Evolutionary conservation across 2,797 vertebrate genomes (phyloP), one percentile per base, ranked within the genome.

Genomic region (Thamnophis elegans): DNA sequence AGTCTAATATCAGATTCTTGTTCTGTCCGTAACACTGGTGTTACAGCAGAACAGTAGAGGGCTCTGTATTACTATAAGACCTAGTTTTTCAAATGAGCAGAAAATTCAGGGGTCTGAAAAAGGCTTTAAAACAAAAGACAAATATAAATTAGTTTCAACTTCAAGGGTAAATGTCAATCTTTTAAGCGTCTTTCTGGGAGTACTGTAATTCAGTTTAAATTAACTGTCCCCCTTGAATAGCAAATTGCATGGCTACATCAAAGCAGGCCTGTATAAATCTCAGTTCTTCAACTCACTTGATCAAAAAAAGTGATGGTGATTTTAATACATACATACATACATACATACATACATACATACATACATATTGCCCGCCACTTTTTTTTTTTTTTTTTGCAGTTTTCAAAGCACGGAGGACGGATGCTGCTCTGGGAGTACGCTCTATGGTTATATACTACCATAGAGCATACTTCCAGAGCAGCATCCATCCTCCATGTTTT

Each of bases 41-140:
- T 47, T 3, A 25, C 28, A 73, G 25, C 0, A 0, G 3, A 94
- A 94, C 96, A 54, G 95, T 93, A 96, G 96, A 96, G 96, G 96
- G 96, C 97, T 96, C 96, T 42, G 8, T 88, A 65, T 86, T 82
- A 58, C 78, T 0, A 1, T 2, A 88, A 87, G 94, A 58, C 11
- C 4, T 68, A 59, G 58, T 59, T 55, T 91, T 78, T 0, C 0
- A 0, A 0, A 10, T 1, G 0, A 12, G 92, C 51, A 2, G 42
- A 28, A 25, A 42, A 90, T 53, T 16, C 36, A 68, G 59, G 56
- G 92, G 42, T 92, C 0, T 91, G 53, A 68, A 53, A 85, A 25
- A 3, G 0, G 22, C 28, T 89, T 89, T 62, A 58, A 8, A 60
- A 85, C 20, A 82, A 60, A 36, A 65, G 28, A 87, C 56, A 90